These are phyloP conservation scores for Corbicula japonica DNA, from an alignment of 2,888 invertebrate species.

Conservation along the genomic window DNA sequence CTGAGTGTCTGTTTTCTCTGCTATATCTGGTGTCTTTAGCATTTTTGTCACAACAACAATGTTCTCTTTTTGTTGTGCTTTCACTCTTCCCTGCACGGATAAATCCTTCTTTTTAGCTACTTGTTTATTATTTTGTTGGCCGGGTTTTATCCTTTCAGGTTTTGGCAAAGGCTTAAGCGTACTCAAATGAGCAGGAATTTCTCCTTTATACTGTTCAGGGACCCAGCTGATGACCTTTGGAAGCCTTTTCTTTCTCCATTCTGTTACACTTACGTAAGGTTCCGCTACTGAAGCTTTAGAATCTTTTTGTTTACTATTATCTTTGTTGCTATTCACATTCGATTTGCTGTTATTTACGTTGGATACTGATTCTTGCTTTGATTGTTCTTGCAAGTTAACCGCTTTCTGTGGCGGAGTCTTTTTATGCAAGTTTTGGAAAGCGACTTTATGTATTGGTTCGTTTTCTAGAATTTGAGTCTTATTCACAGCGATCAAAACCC, in stretches of 20 bases:
- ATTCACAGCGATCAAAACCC: constrained; percentile 67
- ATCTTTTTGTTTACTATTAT: constrained; percentile 2
- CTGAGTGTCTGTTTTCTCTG: no score
- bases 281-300: no score
- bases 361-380: neutral
- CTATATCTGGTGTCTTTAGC: no score
- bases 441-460: constrained; percentile 32
- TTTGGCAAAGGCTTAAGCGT: constrained; percentile 16
- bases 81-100: no score
- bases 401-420: neutral
- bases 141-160: neutral
- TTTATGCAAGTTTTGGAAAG: neutral
- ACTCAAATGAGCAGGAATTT: constrained; percentile 35
- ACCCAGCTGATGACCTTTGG: constrained; percentile 53
- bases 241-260: neutral
- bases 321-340: neutral
- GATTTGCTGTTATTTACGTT: neutral
- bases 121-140: no score
- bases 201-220: constrained; percentile 47
- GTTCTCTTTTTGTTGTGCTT: no score
- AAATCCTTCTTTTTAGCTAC: no score
- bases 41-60: no score
- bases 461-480: constrained; percentile 55
- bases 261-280: neutral
- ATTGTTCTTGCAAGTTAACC: neutral